Evolutionary conservation across 2,888 invertebrate genomes (phyloP).

Genomic region (Furcula furcula): DNA sequence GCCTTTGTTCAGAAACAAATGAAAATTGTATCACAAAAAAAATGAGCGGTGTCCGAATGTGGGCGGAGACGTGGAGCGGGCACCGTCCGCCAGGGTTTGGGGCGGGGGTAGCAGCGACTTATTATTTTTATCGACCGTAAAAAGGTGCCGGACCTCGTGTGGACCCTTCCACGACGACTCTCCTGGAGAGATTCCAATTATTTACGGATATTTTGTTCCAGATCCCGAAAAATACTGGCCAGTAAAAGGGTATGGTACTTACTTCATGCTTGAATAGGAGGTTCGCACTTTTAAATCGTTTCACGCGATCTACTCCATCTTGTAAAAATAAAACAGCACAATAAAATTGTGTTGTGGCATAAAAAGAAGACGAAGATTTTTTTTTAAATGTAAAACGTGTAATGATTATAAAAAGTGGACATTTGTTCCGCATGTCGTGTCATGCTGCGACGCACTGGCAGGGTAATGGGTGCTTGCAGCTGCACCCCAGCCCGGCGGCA

Average conservation of each 20-base stretch:
- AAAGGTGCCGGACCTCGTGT: slow-evolving; percentile 70
- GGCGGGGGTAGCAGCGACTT: slow-evolving; percentile 50
- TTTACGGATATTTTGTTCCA: slow-evolving; percentile 71
- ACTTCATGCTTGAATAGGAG: slow-evolving; percentile 46
- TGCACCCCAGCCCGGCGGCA: slow-evolving; percentile 43
- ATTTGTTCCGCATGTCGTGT: slow-evolving; percentile 69
- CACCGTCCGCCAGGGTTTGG: slow-evolving; percentile 25
- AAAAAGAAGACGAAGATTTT: slow-evolving; percentile 14
- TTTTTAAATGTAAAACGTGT: slow-evolving; percentile 34
- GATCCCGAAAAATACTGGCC: slow-evolving; percentile 68
- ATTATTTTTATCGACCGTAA: slow-evolving; percentile 79
- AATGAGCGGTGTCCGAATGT: slow-evolving; percentile 78
- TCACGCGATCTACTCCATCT: slow-evolving; percentile 1
- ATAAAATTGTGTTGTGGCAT: slow-evolving; percentile 20
- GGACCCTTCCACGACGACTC: slow-evolving; percentile 62
- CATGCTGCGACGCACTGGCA: slow-evolving; percentile 39
- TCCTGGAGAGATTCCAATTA: slow-evolving; percentile 68
- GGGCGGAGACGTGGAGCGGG: slow-evolving; percentile 39
- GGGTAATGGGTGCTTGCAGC: slow-evolving; percentile 62
- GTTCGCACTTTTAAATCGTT: slow-evolving; percentile 33
- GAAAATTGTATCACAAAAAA: slow-evolving; percentile 57
- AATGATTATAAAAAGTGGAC: slow-evolving; percentile 50
- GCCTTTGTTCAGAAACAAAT: slow-evolving; percentile 34
- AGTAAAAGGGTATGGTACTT: slow-evolving; percentile 51
- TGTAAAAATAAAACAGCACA: not conserved